Conservation (phyloP, 2,113 vertebrate genomes). For the Nothocercus nigrocapillus region DNA sequence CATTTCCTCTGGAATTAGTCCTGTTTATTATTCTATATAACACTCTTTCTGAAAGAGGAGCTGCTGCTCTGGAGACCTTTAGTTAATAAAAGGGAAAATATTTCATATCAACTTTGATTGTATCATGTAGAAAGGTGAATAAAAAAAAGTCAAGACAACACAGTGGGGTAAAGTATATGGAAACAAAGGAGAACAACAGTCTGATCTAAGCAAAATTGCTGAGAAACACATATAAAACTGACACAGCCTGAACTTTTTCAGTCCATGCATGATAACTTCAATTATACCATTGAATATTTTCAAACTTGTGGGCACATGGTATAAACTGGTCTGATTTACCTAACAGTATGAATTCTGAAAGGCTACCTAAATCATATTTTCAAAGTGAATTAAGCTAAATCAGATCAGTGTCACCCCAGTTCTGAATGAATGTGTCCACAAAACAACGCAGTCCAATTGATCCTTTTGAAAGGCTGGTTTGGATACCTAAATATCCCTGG, state of each 20-base stretch:
- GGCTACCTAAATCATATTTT: neutral
- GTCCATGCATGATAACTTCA: neutral
- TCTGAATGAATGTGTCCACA: neutral
- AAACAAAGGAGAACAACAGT: neutral
- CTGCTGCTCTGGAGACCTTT: constrained; percentile 33
- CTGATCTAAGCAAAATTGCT: neutral
- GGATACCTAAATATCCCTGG: neutral
- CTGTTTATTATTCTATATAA: constrained; percentile 53
- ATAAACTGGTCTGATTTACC: neutral
- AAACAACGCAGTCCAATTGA: neutral
- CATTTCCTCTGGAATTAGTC: constrained; percentile 42
- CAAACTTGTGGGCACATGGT: neutral
- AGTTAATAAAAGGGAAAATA: neutral
- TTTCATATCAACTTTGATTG: neutral
- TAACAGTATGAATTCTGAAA: neutral
- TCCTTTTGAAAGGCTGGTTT: neutral
- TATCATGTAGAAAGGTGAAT: neutral
- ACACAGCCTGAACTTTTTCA: neutral
- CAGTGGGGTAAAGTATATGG: neutral
- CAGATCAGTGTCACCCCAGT: neutral
- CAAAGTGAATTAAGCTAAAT: neutral
- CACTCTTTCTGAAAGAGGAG: constrained; percentile 15
- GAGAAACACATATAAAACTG: neutral
- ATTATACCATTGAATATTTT: neutral
- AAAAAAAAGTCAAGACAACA: neutral